phyloP scores from a whole-genome alignment of 2,797 vertebrate species.

The Melanotaenia nigrans region DNA sequence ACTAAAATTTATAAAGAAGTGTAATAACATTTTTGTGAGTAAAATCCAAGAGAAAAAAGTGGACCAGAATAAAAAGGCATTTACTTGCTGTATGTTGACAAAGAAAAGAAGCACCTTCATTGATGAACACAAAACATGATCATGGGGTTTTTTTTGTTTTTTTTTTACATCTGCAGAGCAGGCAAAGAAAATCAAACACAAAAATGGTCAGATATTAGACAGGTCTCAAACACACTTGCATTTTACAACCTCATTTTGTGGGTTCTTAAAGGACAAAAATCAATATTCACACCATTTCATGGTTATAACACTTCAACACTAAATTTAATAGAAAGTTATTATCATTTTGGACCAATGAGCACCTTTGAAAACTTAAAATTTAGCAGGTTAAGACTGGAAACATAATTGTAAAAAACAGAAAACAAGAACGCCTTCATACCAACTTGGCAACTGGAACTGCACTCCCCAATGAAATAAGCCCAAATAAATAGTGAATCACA shows the following conservation, averaged over 20 bases:
- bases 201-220: conserved; percentile 46
- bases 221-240: conserved; percentile 41
- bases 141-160: conserved; percentile 20
- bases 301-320: conserved; percentile 46
- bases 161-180: conserved; percentile 54
- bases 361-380: conserved; percentile 43
- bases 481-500: conserved; percentile 53
- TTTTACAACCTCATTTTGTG: conserved; percentile 41
- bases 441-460: conserved; percentile 49
- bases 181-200: conserved; percentile 63
- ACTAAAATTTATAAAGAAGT: not conserved
- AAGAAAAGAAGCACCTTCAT: conserved; percentile 61
- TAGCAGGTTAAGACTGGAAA: conserved; percentile 47
- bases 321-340: conserved; percentile 50
- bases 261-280: conserved; percentile 47
- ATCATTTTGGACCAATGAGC: conserved; percentile 37
- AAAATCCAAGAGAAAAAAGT: conserved; percentile 10
- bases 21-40: conserved; percentile 2
- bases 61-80: conserved; percentile 68
- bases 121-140: conserved; percentile 60
- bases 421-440: conserved; percentile 6
- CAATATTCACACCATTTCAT: conserved; percentile 59
- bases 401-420: not conserved
- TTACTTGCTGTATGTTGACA: conserved; percentile 70
- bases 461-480: conserved; percentile 40